These are phyloP conservation scores for Sterrhoptilus dennistouni DNA, from an alignment of 2,113 vertebrate genomes.

Conservation along the genomic window DNA sequence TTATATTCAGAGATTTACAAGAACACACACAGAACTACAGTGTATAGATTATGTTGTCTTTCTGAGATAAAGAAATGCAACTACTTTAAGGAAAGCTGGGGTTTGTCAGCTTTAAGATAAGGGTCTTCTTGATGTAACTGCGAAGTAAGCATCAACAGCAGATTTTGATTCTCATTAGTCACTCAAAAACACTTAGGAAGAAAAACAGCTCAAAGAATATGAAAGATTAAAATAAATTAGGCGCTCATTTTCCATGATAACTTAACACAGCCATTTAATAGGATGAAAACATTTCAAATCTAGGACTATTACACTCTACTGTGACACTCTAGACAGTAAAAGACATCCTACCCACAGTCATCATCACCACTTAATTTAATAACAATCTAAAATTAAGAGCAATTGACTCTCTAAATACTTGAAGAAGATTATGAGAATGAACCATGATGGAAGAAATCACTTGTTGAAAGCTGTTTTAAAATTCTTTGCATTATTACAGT, in stretches of 20 bases:
- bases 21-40: not conserved
- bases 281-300: conserved; percentile 13
- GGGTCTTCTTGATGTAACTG: not conserved
- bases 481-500: not conserved
- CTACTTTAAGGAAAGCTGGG: not conserved
- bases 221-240: conserved; percentile 25
- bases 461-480: conserved; percentile 1
- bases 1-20: not conserved
- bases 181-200: not conserved
- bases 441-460: not conserved
- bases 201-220: conserved; percentile 10
- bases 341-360: conserved; percentile 5
- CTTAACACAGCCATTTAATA: not conserved
- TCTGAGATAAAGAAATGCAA: not conserved
- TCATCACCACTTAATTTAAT: conserved; percentile 38
- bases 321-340: conserved; percentile 20
- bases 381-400: conserved; percentile 46
- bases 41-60: not conserved
- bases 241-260: not conserved
- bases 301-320: not conserved
- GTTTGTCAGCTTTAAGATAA: not conserved
- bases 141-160: not conserved
- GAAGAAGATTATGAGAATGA: not conserved
- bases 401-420: conserved; percentile 23
- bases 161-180: not conserved